phyloP scores from a whole-genome alignment of 2,888 invertebrate species.

The Tetropium fuscum region DNA sequence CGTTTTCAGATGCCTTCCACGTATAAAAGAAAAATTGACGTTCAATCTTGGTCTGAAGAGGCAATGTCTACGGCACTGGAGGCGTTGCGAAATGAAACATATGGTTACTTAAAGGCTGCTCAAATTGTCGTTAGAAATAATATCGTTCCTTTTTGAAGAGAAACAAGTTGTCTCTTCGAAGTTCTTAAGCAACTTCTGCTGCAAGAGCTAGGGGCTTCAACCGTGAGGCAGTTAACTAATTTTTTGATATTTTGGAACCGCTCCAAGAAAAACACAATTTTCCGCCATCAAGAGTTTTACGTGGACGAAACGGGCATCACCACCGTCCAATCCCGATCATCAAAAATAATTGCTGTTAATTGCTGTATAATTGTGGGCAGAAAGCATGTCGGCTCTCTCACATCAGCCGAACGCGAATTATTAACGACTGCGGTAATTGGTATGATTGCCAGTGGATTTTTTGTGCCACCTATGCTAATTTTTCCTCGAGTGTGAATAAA shows the following conservation, averaged over 20 bases:
- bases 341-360: constrained; percentile 5
- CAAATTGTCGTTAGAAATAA: not conserved
- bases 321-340: no score
- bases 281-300: no score
- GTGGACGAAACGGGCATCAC: no score
- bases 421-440: constrained; percentile 16
- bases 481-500: constrained; percentile 20
- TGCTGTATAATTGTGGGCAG: no score
- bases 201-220: constrained; percentile 15
- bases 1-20: constrained; percentile 10
- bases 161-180: no score
- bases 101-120: constrained; percentile 1
- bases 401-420: constrained; percentile 16
- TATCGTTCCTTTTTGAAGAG: constrained; percentile 3
- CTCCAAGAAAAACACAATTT: no score
- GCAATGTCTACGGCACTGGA: constrained; percentile 4
- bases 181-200: constrained; percentile 9
- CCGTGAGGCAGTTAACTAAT: not conserved
- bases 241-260: constrained; percentile 8
- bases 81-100: not conserved
- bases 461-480: constrained; percentile 19
- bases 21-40: constrained; percentile 5
- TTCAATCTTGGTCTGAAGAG: constrained; percentile 4
- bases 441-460: constrained; percentile 22
- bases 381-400: constrained; percentile 16